Evolutionary conservation across 1,140 invertebrate genomes (phyloP), one percentile per base, ranked within the genome.

Genomic region (Leptinotarsa lineolata): DNA sequence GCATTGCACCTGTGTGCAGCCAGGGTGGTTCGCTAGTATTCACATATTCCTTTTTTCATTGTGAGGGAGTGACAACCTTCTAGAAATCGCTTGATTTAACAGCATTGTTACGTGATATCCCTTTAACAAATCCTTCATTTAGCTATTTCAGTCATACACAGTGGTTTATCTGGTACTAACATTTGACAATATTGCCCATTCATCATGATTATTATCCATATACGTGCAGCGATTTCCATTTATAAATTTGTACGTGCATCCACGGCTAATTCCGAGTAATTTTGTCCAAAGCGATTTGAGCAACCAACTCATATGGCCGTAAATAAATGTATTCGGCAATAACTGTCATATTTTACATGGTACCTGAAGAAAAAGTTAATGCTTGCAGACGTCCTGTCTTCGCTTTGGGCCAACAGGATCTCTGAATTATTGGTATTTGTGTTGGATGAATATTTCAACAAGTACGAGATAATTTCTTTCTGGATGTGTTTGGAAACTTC

Each of bases 341-440:
- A 65, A 65, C 63, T 65, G 63, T 65, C 63, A 65, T 65, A 65
- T 39, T 65, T 24, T 24, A 65, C 63, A 24, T 16, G 22, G 63
- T 65, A 65, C 63, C 16, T 65, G 63, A 65, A 65, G 63, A 65
- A 22, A 65, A 39, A 22, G 63, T 16, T 24, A 65, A 65, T 22
- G 63, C 16, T 22, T 61, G 13, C 63, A 65, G 63, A 65, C 63
- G 63, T 65, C 63, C 63, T 65, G 63, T 65, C 63, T 11, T 65
- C 63, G 39, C 63, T 65, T 39, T 22, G 22, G 60, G 22, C 63
- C n/a, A 54, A 13, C 48, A 54, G n/a, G 16, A 15, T 54, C 48
- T 54, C 48, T 54, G 48, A 54, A 13, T 54, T 54, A 54, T 54
- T 54, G 48, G 48, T 54, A n/a, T 54, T 54, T 54, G 48, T 54